Base-by-base conservation (phyloP, 92 coral and sea anemone genomes). In the Parazoanthus darwini region DNA sequence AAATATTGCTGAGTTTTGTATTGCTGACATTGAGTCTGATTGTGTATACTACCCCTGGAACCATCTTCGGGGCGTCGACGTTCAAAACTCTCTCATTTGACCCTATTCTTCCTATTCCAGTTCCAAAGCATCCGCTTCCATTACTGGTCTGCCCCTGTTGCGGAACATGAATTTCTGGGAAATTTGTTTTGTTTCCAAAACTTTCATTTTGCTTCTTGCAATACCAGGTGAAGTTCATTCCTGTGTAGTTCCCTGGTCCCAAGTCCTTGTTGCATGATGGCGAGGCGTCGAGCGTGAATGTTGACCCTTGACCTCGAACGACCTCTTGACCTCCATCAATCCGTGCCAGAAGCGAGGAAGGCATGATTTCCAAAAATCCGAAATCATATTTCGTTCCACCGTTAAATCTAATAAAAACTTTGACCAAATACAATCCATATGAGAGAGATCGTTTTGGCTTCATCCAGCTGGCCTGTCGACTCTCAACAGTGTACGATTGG, bases 121-220 rank as follows among this genome's bases (percentile, higher is more conserved):
- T 82, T 39, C 86, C 86, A 82, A 82, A 82, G 36, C 86, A 82
- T 37, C 86, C 86, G 37, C 59, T 65, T 8, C 77, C 76, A 67
- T 11, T 22, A 20, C 36, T 8, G 8, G 4, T n/a, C 23, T 3
- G 22, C 36, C 44, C 56, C 8, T 65, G 83, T 8, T n/a, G 70
- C 10, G 70, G 83, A 79, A 79, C 23, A 11, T 14, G 86, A 39
- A 82, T 82, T 37, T 39, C 38, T 67, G 43, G 76, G 37, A 82
- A 48, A 65, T 82, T 6, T 1, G 76, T 67, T 5, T 5, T 43
- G 56, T 82, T 82, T 23, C 77, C 86, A 67, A 82, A 65, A 67
- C 76, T 82, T 82, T 82, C 86, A 39, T 82, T 42, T 38, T 82
- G 76, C 36, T 35, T 65, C 86, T 82, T 82, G 59, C 86, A 82